Conservation (phyloP, 2,888 invertebrate species). For the Athripsodes cinereus region DNA sequence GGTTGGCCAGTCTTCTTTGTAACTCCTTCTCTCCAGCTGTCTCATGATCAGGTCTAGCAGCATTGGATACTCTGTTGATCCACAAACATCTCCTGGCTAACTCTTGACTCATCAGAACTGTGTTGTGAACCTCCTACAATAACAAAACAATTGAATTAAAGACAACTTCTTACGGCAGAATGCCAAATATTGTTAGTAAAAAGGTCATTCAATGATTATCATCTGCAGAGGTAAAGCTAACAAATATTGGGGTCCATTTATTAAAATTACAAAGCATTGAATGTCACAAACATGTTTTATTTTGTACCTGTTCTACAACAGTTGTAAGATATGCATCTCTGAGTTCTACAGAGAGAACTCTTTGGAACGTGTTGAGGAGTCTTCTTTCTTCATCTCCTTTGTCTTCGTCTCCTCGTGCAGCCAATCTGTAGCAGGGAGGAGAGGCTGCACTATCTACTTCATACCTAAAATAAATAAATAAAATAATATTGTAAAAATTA, state of each 20-base stretch:
- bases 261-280: background rate
- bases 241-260: too few species aligned
- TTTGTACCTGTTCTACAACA: conserved; percentile 69
- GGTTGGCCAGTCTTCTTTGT: conserved; percentile 58
- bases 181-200: too few species aligned
- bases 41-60: conserved; percentile 48
- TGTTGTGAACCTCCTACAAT: conserved; percentile 68
- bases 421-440: conserved; percentile 71
- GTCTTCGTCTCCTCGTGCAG: conserved; percentile 35
- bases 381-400: conserved; percentile 25
- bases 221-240: too few species aligned
- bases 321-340: conserved; percentile 76
- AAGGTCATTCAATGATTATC: too few species aligned
- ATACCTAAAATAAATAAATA: conserved; percentile 47
- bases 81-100: conserved; percentile 74
- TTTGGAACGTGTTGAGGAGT: conserved; percentile 23
- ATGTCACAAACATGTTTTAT: background rate
- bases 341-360: conserved; percentile 63
- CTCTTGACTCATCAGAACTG: conserved; percentile 73
- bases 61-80: conserved; percentile 54
- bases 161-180: too few species aligned
- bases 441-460: conserved; percentile 64
- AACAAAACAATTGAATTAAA: background rate
- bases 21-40: conserved; percentile 58
- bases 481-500: too few species aligned